A percentile compares a stretch with the other conserved stretches of the same genome.
Conservation (phyloP, 2,113 vertebrate species). For the Artemisiospiza belli region DNA sequence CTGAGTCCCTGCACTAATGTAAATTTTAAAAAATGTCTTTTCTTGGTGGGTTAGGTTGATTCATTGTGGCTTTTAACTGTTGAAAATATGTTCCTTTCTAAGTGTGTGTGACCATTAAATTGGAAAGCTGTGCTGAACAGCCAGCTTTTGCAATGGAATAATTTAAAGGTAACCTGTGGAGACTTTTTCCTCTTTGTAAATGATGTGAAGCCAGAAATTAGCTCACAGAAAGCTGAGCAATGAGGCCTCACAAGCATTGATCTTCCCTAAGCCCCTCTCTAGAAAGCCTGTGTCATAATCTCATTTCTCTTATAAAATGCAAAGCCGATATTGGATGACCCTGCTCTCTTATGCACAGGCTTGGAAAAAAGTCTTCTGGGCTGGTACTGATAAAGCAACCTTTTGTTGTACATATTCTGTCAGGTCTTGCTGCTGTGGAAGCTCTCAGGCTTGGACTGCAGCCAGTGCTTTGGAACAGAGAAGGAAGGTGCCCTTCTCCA, state of each 20-base stretch:
- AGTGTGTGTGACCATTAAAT: background rate
- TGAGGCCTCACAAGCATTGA: background rate
- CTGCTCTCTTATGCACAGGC: background rate
- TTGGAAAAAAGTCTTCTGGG: background rate
- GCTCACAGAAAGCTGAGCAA: background rate
- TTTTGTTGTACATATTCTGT: background rate
- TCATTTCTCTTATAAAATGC: background rate
- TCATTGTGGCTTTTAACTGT: background rate
- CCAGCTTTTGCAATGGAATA: background rate
- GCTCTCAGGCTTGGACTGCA: background rate
- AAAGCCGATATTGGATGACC: background rate
- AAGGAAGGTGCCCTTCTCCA: constrained; percentile 4
- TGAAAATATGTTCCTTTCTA: background rate
- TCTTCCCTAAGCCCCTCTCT: background rate
- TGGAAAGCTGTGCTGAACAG: background rate
- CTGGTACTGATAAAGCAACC: constrained; percentile 14
- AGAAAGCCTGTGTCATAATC: background rate
- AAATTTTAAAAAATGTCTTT: background rate
- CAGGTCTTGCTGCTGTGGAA: constrained; percentile 18
- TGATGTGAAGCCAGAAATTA: background rate
- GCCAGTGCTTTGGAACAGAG: background rate
- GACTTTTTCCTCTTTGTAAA: background rate
- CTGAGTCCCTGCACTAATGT: background rate
- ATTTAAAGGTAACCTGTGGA: background rate
- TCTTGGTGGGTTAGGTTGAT: background rate